Percentiles rank a stretch among this genome's conserved stretches.
phyloP scores from a whole-genome alignment of 1,140 invertebrate genomes.

The Drosophila biarmipes region DNA sequence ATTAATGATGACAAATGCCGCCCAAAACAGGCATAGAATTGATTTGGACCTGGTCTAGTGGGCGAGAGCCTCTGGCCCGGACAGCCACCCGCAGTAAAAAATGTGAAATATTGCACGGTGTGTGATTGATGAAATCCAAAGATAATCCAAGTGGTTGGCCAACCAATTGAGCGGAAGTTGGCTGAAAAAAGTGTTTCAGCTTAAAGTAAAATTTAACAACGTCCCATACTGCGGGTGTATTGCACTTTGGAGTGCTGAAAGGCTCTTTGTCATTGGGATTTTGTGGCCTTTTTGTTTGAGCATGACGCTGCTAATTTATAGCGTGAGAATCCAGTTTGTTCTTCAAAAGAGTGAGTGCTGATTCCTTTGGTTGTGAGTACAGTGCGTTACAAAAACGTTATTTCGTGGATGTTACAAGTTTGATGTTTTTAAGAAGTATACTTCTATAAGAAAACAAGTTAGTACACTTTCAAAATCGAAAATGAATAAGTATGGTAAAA shows the following conservation, averaged over 20 bases:
- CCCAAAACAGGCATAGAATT: conserved; percentile 34
- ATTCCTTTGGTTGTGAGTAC: conserved; percentile 8
- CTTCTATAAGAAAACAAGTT: not conserved
- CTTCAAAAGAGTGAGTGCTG: conserved; percentile 1
- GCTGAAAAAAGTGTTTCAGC: conserved; percentile 1
- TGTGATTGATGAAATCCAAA: conserved; percentile 32
- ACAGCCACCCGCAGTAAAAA: conserved; percentile 20
- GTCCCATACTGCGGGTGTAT: conserved; percentile 10
- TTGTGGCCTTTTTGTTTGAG: conserved; percentile 13
- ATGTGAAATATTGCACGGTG: conserved; percentile 5
- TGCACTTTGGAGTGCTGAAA: conserved; percentile 15
- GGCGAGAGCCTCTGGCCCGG: conserved; percentile 27
- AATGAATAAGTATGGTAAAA: not conserved
- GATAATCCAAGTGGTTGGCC: conserved; percentile 10
- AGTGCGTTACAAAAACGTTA: not conserved
- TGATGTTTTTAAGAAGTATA: not conserved
- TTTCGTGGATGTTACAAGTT: not conserved
- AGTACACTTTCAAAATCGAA: not conserved
- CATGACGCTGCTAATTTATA: conserved; percentile 30
- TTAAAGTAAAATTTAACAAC: conserved; percentile 3
- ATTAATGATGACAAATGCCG: conserved; percentile 66
- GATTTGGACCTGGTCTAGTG: conserved; percentile 35
- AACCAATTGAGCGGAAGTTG: not conserved
- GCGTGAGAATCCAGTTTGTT: conserved; percentile 31
- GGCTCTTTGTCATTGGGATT: conserved; percentile 24